A percentile compares a stretch with the other conserved stretches of the same genome.
Conservation (phyloP, 2,888 invertebrate genomes). For the Eristalis pertinax region DNA sequence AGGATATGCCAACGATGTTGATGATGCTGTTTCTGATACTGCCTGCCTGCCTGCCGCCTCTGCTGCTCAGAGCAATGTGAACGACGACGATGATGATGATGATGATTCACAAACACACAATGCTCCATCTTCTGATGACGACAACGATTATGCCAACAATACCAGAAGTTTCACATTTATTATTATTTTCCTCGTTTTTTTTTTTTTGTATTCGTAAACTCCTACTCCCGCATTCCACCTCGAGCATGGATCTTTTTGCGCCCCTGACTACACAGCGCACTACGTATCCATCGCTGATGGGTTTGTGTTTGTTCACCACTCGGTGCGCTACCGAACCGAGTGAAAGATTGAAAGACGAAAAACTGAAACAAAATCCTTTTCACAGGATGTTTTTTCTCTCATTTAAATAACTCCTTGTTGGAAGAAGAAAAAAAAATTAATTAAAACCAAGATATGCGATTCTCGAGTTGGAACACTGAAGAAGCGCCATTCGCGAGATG, state of each 20-base stretch:
- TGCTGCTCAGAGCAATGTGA: slow-evolving; percentile 18
- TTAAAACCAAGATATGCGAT: slow-evolving; percentile 62
- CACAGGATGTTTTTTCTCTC: slow-evolving; percentile 15
- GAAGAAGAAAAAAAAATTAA: slow-evolving; percentile 46
- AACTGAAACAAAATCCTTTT: slow-evolving; percentile 26
- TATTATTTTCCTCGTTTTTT: no score
- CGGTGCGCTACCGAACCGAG: not conserved
- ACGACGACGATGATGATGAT: slow-evolving; percentile 21
- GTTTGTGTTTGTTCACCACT: slow-evolving; percentile 27
- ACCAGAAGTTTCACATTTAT: slow-evolving; percentile 52
- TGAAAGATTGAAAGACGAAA: slow-evolving; percentile 25
- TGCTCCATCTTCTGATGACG: slow-evolving; percentile 63
- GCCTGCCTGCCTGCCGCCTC: not conserved
- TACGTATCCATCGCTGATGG: not conserved
- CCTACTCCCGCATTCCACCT: slow-evolving; percentile 7
- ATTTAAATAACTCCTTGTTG: slow-evolving; percentile 1
- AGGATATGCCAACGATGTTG: slow-evolving; percentile 63
- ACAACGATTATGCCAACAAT: slow-evolving; percentile 70
- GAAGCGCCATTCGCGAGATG: not conserved
- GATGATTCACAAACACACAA: slow-evolving; percentile 56
- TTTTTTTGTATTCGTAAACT: not conserved
- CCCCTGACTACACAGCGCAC: slow-evolving; percentile 25
- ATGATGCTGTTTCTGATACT: slow-evolving; percentile 58
- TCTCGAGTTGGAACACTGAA: slow-evolving; percentile 10
- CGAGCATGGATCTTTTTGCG: slow-evolving; percentile 37